Evolutionary conservation across 2,113 vertebrate species (phyloP).

Genomic region (Chascanopsetta lugubris): DNA sequence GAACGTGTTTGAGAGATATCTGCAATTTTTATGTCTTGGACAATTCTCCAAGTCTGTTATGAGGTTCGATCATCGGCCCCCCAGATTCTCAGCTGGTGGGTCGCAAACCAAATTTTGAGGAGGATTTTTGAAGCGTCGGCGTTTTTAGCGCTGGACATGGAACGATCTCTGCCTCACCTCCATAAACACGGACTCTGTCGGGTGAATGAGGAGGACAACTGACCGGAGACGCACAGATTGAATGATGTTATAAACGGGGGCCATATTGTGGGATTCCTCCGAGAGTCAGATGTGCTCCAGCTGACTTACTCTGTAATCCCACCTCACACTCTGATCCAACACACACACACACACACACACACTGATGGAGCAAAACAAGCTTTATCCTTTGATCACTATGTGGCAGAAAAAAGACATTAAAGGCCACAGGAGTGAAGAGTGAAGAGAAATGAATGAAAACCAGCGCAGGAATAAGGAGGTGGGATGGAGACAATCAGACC

Average conservation of each 20-base stretch:
- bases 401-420: slow-evolving; percentile 28
- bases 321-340: slow-evolving; percentile 44
- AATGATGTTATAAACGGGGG: slow-evolving; percentile 51
- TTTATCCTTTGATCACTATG: slow-evolving; percentile 60
- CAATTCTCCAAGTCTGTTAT: too few species aligned
- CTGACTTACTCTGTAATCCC: slow-evolving; percentile 69
- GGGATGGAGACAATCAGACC: slow-evolving; percentile 33
- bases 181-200: slow-evolving; percentile 17
- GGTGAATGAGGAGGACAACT: slow-evolving; percentile 35
- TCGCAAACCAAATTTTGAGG: too few species aligned
- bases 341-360: slow-evolving; percentile 19
- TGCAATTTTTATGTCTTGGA: too few species aligned
- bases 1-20: too few species aligned
- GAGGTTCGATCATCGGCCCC: too few species aligned
- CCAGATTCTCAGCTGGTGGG: too few species aligned
- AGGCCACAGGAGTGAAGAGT: slow-evolving; percentile 29
- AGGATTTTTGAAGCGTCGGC: too few species aligned
- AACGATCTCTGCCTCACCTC: slow-evolving; percentile 1
- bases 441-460: slow-evolving; percentile 24
- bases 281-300: slow-evolving; percentile 68
- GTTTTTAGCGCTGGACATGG: neutral
- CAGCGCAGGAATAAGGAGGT: slow-evolving; percentile 19
- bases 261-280: slow-evolving; percentile 61
- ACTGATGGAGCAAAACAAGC: slow-evolving; percentile 39
- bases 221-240: slow-evolving; percentile 35